Evolutionary conservation across 2,888 invertebrate species (phyloP).

Genomic region (Coleophora deauratella): DNA sequence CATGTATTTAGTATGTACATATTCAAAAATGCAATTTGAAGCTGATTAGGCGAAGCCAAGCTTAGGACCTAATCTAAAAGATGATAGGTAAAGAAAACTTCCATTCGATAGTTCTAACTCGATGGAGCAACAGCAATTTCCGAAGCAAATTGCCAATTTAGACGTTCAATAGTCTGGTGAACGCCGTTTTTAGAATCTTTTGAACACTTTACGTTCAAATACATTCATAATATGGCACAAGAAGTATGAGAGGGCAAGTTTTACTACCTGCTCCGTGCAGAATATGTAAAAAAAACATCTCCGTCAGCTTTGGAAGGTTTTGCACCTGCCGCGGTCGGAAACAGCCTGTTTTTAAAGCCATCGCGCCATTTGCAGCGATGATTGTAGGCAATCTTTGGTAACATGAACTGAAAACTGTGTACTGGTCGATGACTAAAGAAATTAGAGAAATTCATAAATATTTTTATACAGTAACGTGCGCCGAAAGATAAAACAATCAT

Average conservation of each 20-base stretch:
- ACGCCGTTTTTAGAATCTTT: slow-evolving; percentile 1
- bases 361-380: not conserved
- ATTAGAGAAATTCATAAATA: too few species aligned
- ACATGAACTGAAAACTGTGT: too few species aligned
- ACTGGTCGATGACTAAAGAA: too few species aligned
- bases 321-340: slow-evolving; percentile 43
- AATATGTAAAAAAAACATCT: slow-evolving; percentile 28
- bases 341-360: too few species aligned
- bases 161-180: slow-evolving; percentile 4
- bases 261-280: slow-evolving; percentile 31
- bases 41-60: too few species aligned
- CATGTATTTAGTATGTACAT: too few species aligned
- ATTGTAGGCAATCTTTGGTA: not conserved
- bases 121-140: slow-evolving; percentile 4
- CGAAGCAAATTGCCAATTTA: slow-evolving; percentile 10
- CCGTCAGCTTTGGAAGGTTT: slow-evolving; percentile 31
- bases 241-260: slow-evolving; percentile 3
- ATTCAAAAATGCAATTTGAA: too few species aligned
- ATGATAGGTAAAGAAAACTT: too few species aligned
- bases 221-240: too few species aligned
- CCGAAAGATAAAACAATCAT: too few species aligned
- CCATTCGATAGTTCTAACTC: slow-evolving; percentile 1
- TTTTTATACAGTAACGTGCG: too few species aligned
- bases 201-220: not conserved
- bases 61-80: too few species aligned